Evolutionary conservation across 2,113 vertebrate species (phyloP), one percentile per base, ranked within the genome.

Genomic region (Dasyornis broadbenti): DNA sequence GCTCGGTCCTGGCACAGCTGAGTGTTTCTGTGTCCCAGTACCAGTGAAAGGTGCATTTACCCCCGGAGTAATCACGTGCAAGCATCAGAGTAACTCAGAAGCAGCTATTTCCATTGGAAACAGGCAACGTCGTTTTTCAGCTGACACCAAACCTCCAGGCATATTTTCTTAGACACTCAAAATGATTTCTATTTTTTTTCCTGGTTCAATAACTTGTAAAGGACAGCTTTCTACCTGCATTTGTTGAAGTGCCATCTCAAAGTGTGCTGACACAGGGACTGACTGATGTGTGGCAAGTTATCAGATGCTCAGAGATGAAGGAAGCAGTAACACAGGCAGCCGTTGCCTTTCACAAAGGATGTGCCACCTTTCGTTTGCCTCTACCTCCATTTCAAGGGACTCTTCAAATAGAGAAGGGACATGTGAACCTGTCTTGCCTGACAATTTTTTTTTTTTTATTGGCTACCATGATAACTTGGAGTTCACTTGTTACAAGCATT

Each of bases 221-320:
- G 88, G 92, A 89, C 87, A 88, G 92, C 68, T 81, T 93, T 91
- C 90, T 78, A 53, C 89, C 85, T 81, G 82, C 76, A 89, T 96
- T 96, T 92, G 94, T 79, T 75, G 89, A 90, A 95, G 94, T 86
- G 92, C 91, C 86, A 57, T 66, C 95, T 91, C 60, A n/a, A 28
- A 82, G 93, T 39, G 88, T 40, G 82, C 94, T 86, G 86, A 94
- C 71, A 82, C 24, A 18, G 93, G 87, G 78, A 53, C 93, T 97
- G 95, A 88, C 84, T 94, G 93, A 88, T 22, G 10, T 16, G 19
- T 24, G 64, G 94, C 92, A 83, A 93, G 92, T 78, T 93, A 93
- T 96, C 94, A 95, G 96, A 86, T 94, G 86, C 92, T 94, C 22
- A n/a, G 92, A 95, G 94, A 96, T 97, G 90, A 96, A 93, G 94